Evolutionary conservation across 2,888 invertebrate species (phyloP).

Genomic region (Alloscopus bannaensis): DNA sequence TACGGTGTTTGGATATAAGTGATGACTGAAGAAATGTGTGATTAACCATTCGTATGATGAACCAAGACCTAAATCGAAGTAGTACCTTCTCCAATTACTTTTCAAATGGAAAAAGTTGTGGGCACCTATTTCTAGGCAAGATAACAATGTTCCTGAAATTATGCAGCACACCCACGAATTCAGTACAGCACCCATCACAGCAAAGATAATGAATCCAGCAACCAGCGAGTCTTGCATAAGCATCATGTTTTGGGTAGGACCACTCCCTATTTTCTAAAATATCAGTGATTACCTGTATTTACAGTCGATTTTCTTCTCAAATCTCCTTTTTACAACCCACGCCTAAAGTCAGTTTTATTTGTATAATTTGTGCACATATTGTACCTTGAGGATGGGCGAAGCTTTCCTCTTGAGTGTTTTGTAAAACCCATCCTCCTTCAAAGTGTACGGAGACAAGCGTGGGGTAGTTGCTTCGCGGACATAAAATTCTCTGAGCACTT

Average conservation of each 20-base stretch:
- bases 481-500: conserved; percentile 81
- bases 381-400: conserved; percentile 65
- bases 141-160: conserved; percentile 79
- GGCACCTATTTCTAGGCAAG: conserved; percentile 79
- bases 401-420: conserved; percentile 80
- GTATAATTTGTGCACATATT: background rate
- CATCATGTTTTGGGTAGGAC: conserved; percentile 59
- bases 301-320: background rate
- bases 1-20: conserved; percentile 85
- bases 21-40: conserved; percentile 86
- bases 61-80: conserved; percentile 77
- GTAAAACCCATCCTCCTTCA: conserved; percentile 85
- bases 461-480: conserved; percentile 80
- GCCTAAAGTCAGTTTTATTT: too few species aligned
- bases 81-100: conserved; percentile 87
- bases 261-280: conserved; percentile 68
- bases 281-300: too few species aligned
- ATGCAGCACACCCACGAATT: conserved; percentile 75
- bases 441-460: conserved; percentile 84
- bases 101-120: conserved; percentile 88
- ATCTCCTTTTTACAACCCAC: background rate
- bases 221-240: conserved; percentile 70
- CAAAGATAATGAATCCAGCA: conserved; percentile 52
- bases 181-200: conserved; percentile 73
- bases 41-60: conserved; percentile 82